Conservation (phyloP, 2,888 invertebrate genomes). For the Tinea trinotella region DNA sequence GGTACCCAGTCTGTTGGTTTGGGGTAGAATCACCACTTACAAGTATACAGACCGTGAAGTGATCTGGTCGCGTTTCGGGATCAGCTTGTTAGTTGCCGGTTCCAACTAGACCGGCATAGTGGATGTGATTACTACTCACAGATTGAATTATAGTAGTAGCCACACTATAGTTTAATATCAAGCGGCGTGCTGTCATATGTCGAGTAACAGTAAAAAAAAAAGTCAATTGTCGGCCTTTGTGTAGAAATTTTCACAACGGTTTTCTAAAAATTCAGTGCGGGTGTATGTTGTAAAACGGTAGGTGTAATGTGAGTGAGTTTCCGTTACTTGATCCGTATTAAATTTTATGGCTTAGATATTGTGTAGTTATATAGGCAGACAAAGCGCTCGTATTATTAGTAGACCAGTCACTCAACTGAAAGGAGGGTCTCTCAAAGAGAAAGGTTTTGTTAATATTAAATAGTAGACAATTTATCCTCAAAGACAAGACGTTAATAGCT, state of each 20-base stretch:
- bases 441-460: slow-evolving; percentile 16
- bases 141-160: no score
- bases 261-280: neutral
- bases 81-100: no score
- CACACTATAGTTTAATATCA: no score
- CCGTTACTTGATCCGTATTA: slow-evolving; percentile 7
- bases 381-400: slow-evolving; percentile 15
- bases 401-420: slow-evolving; percentile 9
- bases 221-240: no score
- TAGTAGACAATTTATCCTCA: neutral
- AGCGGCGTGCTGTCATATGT: no score
- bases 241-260: no score
- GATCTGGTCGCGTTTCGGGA: no score
- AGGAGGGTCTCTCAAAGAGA: slow-evolving; percentile 17
- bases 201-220: neutral
- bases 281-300: neutral
- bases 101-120: no score
- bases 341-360: slow-evolving; percentile 4
- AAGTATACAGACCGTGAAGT: no score
- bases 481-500: slow-evolving; percentile 5
- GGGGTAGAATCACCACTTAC: no score
- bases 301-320: neutral
- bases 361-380: neutral
- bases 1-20: no score
- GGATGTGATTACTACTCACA: no score